A percentile compares a stretch with the other conserved stretches of the same genome.
These are phyloP conservation scores for Cololabis saira DNA, from an alignment of 2,113 vertebrate species.

Conservation along the genomic window DNA sequence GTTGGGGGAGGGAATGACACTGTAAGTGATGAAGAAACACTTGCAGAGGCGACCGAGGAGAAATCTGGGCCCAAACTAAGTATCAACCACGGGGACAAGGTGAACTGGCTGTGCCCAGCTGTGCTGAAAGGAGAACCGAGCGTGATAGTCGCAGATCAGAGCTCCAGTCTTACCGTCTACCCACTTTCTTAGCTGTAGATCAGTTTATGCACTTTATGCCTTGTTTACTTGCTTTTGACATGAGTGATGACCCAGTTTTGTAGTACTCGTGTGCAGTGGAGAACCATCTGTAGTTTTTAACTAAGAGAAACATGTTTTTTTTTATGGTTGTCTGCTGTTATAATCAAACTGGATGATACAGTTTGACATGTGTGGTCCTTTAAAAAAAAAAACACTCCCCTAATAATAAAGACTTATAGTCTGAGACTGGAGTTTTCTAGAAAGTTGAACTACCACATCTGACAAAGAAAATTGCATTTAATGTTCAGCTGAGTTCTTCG, in stretches of 20 bases:
- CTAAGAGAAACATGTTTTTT: no score
- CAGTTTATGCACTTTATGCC: background rate
- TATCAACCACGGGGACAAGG: constrained; percentile 90
- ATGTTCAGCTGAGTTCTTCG: constrained; percentile 3
- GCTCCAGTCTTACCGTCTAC: constrained; percentile 84
- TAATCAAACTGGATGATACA: no score
- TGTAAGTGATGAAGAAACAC: constrained; percentile 32
- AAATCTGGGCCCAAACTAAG: constrained; percentile 81
- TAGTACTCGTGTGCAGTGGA: no score
- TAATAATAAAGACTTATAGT: no score
- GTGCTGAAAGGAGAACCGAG: constrained; percentile 85
- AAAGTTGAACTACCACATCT: constrained; percentile 19
- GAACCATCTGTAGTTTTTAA: no score
- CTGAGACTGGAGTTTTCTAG: no score
- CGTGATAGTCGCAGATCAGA: constrained; percentile 93
- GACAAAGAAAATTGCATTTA: constrained; percentile 15
- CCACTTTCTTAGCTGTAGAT: constrained; percentile 70
- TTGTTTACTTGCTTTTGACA: background rate
- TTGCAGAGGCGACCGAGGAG: constrained; percentile 26
- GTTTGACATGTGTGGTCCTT: no score
- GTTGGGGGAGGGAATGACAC: constrained; percentile 20
- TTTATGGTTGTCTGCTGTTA: no score
- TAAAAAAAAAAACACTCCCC: no score
- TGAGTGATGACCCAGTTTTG: no score
- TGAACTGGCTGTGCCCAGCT: constrained; percentile 90